These are phyloP conservation scores for Camptogramma bilineatum DNA, from an alignment of 2,888 invertebrate species.

Conservation along the genomic window DNA sequence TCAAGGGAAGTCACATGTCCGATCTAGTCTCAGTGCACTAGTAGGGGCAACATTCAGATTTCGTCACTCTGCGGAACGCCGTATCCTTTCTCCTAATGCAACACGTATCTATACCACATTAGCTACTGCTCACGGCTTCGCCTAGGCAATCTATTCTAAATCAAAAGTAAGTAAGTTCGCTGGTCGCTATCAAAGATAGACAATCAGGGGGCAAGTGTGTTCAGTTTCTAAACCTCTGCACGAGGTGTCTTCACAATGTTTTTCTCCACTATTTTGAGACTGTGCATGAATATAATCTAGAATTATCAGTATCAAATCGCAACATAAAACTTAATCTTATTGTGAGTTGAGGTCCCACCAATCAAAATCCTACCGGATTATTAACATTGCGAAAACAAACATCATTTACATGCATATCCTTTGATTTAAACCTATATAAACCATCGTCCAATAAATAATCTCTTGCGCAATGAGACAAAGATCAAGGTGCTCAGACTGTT, in stretches of 20 bases:
- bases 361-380: no score
- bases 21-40: slow-evolving; percentile 4
- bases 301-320: no score
- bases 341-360: no score
- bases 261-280: no score
- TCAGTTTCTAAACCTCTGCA: no score
- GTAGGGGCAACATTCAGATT: slow-evolving; percentile 32
- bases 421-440: not conserved
- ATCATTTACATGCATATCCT: not conserved
- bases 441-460: not conserved
- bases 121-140: not conserved
- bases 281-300: no score
- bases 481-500: not conserved
- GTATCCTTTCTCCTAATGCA: slow-evolving; percentile 72
- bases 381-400: not conserved
- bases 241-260: no score
- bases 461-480: not conserved
- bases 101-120: slow-evolving; percentile 48
- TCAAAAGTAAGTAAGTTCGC: no score
- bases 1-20: slow-evolving; percentile 4
- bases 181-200: no score
- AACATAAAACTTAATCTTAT: no score
- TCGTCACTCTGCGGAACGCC: slow-evolving; percentile 56
- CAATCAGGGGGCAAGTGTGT: no score
- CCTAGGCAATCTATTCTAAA: not conserved